A percentile compares a stretch with the other conserved stretches of the same genome.
These are phyloP conservation scores for Eupithecia centaureata DNA, from an alignment of 2,888 invertebrate genomes.

Conservation along the genomic window DNA sequence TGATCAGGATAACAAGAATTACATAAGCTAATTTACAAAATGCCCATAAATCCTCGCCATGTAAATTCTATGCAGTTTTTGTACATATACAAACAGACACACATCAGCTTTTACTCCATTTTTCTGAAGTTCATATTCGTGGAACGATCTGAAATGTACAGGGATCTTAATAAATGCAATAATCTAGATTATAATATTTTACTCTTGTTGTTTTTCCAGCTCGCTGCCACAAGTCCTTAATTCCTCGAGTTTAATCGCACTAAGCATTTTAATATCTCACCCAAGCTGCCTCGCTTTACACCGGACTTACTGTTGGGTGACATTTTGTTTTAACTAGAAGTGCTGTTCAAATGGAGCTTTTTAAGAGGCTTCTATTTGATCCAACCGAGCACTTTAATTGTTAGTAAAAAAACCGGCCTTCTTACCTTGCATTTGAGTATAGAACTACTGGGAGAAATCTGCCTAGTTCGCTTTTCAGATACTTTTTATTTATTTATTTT, in stretches of 20 bases:
- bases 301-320: neutral
- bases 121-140: neutral
- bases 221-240: conserved; percentile 37
- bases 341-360: neutral
- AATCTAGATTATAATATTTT: neutral
- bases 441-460: neutral
- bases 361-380: neutral
- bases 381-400: neutral
- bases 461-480: neutral
- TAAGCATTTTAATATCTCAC: conserved; percentile 49
- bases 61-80: no score
- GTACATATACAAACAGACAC: neutral
- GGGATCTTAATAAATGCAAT: neutral
- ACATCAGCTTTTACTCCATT: neutral
- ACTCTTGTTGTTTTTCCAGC: conserved; percentile 34
- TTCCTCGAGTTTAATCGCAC: conserved; percentile 47
- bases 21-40: neutral
- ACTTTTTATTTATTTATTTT: no score
- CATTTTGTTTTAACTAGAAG: conserved; percentile 5
- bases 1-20: neutral
- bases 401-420: neutral
- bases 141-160: neutral
- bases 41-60: neutral
- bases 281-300: conserved; percentile 22
- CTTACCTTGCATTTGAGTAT: neutral